These are phyloP conservation scores for Cydia amplana DNA, from an alignment of 1,140 invertebrate genomes.

Conservation along the genomic window DNA sequence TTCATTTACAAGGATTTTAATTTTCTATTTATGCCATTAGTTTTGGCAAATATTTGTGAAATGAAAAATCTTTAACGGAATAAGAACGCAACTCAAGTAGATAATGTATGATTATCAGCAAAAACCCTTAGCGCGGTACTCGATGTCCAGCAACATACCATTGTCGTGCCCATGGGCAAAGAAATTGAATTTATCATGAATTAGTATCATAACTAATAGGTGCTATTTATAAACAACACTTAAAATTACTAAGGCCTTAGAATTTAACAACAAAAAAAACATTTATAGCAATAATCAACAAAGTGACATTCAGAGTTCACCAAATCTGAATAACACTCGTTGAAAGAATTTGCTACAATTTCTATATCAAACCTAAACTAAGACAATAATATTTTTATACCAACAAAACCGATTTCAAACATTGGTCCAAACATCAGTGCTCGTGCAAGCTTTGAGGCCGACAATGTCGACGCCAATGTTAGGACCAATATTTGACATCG, in stretches of 20 bases:
- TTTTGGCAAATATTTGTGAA: not conserved
- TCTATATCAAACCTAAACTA: constrained; percentile 4
- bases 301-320: not conserved
- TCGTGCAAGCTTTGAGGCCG: constrained; percentile 18
- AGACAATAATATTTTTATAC: not conserved
- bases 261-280: not conserved
- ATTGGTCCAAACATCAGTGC: not conserved
- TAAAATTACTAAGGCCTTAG: constrained; percentile 31
- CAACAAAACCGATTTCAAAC: constrained; percentile 9
- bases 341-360: not conserved
- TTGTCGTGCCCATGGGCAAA: constrained; percentile 27
- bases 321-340: constrained; percentile 10
- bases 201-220: constrained; percentile 19
- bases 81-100: constrained; percentile 2
- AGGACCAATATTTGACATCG: not conserved
- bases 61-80: not conserved
- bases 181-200: constrained; percentile 9
- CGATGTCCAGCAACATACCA: constrained; percentile 32
- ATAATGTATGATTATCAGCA: constrained; percentile 30
- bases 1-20: not conserved
- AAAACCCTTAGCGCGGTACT: constrained; percentile 18
- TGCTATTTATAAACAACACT: constrained; percentile 22
- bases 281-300: too few relatives aligned
- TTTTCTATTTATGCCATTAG: not conserved
- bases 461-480: not conserved